Conservation (phyloP, 1,140 invertebrate genomes). For the Aradophagus sp. region DNA sequence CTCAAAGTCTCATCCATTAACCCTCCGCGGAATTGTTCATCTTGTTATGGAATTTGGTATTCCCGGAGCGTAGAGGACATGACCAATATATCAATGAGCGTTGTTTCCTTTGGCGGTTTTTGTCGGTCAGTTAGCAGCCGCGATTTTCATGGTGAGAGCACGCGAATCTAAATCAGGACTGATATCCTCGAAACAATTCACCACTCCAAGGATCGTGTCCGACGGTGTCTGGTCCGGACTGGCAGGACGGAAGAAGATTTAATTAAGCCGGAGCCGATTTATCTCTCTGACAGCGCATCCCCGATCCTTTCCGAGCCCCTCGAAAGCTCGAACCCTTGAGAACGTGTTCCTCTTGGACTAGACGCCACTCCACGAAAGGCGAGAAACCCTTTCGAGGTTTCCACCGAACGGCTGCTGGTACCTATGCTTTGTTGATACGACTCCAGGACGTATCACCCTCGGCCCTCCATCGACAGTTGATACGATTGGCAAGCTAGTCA, state of each 20-base stretch:
- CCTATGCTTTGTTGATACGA: slow-evolving; percentile 14
- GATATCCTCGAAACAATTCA: slow-evolving; percentile 74
- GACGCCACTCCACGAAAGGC: slow-evolving; percentile 52
- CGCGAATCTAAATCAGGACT: slow-evolving; percentile 71
- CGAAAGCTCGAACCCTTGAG: slow-evolving; percentile 63
- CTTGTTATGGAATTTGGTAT: slow-evolving; percentile 33
- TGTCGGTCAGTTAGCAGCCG: slow-evolving; percentile 64
- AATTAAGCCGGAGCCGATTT: slow-evolving; percentile 76
- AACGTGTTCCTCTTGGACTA: slow-evolving; percentile 62
- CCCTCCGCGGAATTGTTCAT: slow-evolving; percentile 20
- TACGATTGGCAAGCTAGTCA: slow-evolving; percentile 33
- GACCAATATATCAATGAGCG: slow-evolving; percentile 41
- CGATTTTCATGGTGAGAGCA: slow-evolving; percentile 64
- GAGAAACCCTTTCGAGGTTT: slow-evolving; percentile 60
- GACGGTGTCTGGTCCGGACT: slow-evolving; percentile 57
- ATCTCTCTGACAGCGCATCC: slow-evolving; percentile 74
- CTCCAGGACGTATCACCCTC: slow-evolving; percentile 23
- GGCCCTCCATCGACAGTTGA: slow-evolving; percentile 27
- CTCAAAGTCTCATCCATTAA: slow-evolving; percentile 20
- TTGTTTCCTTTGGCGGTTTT: slow-evolving; percentile 41
- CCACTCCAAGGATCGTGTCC: slow-evolving; percentile 64
- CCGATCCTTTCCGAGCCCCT: slow-evolving; percentile 64
- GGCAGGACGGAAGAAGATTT: slow-evolving; percentile 75
- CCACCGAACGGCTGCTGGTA: slow-evolving; percentile 35
- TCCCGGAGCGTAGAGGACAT: slow-evolving; percentile 11